Base-by-base conservation (phyloP, 2,113 vertebrate genomes). In the Ceyx melanurus region DNA sequence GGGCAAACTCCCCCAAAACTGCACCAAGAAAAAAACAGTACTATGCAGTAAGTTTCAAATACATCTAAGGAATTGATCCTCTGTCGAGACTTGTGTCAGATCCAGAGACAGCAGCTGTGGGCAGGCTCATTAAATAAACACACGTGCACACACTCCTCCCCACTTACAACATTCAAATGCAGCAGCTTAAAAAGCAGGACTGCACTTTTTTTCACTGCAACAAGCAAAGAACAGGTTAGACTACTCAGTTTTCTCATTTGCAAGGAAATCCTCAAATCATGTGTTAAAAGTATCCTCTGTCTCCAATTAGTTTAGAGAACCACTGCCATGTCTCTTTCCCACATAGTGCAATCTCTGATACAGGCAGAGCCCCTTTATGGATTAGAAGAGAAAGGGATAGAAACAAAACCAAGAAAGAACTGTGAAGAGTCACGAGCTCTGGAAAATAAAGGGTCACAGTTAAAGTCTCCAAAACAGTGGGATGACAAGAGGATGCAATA, bases 61-160 rank as follows among this genome's bases (percentile, higher is more conserved):
- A 60, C 15, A 42, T 13, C 23, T 78, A 67, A 33, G 20, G 31
- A 73, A 54, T 64, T 42, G 42, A 87, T 37, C 15, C 29, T 54
- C 43, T 75, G 11, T 42, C 22, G 83, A 78, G 31, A 4, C 62
- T 56, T 33, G 4, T 53, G 58, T 53, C 37, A 58, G 31, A 68
- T 28, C 48, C 42, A 35, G 43, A 62, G 14, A 10, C 3, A 67
- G 17, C 14, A 46, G 61, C 50, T 64, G 54, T 53, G 29, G 6
- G 26, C 68, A 68, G 6, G 13, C 35, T n/a, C 26, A 40, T 50
- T 60, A 54, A 61, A 76, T 4, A 60, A 13, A 60, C 19, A 40
- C 12, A 14, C 8, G 3, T 6, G 2, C 12, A 17, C 0, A 0
- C n/a, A 23, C 3, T 11, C 7, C 20, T 62, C 50, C n/a, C 19